These are phyloP conservation scores for Melinaea menophilus DNA, from an alignment of 2,888 invertebrate genomes.

Conservation along the genomic window DNA sequence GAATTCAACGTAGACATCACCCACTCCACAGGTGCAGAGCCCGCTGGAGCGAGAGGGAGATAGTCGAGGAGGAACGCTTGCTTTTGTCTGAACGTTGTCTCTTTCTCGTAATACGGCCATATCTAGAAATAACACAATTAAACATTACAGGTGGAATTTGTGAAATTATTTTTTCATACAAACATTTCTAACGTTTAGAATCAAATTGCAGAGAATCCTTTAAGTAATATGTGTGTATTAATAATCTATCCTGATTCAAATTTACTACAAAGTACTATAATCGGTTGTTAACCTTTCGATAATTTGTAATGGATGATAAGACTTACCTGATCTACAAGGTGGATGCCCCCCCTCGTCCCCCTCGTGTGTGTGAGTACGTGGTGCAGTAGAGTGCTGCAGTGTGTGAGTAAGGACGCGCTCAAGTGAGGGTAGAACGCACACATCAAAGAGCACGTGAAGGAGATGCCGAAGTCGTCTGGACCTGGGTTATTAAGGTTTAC, in stretches of 20 bases:
- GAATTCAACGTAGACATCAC: conserved; percentile 30
- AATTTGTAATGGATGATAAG: neutral
- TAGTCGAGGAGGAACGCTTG: conserved; percentile 38
- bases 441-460: conserved; percentile 41
- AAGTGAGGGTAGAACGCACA: conserved; percentile 37
- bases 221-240: no score
- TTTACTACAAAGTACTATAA: no score
- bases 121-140: conserved; percentile 35
- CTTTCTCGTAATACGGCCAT: conserved; percentile 42
- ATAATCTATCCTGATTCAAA: no score
- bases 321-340: conserved; percentile 47
- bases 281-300: no score
- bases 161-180: no score
- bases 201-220: no score
- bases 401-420: conserved; percentile 38
- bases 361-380: conserved; percentile 41
- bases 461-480: conserved; percentile 23
- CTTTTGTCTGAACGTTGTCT: conserved; percentile 39
- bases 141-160: no score
- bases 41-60: conserved; percentile 25
- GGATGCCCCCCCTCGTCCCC: conserved; percentile 37
- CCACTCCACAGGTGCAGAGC: conserved; percentile 44
- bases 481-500: neutral
- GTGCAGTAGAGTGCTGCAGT: conserved; percentile 37
- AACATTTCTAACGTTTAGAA: no score